Evolutionary conservation across 2,888 invertebrate species (phyloP).

Genomic region (Hololepta plana): DNA sequence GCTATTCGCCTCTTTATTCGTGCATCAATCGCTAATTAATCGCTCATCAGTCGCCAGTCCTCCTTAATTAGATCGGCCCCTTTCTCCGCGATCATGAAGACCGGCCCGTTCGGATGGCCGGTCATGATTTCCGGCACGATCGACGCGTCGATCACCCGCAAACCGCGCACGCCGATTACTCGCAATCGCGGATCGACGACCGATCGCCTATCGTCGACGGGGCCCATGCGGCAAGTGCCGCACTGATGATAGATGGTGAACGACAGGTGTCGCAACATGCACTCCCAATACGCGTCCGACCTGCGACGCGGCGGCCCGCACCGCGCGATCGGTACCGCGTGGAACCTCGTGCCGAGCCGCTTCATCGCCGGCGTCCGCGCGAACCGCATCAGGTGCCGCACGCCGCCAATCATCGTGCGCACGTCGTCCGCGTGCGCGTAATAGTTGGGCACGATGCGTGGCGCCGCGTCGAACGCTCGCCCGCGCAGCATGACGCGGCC

Average conservation of each 20-base stretch:
- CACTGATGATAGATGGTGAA: constrained; percentile 7
- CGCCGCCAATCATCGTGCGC: constrained; percentile 53
- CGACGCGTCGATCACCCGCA: constrained; percentile 5
- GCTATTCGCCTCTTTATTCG: no score
- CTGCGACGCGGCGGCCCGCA: constrained; percentile 33
- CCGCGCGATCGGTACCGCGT: constrained; percentile 38
- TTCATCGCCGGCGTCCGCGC: constrained; percentile 35
- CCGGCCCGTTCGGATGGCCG: constrained; percentile 3
- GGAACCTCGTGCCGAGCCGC: constrained; percentile 35
- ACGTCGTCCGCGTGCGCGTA: constrained; percentile 55
- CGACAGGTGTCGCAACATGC: background rate
- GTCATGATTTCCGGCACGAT: constrained; percentile 3
- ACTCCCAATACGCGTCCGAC: constrained; percentile 29
- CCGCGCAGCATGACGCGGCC: constrained; percentile 54
- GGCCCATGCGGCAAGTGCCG: constrained; percentile 9
- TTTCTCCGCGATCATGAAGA: constrained; percentile 5
- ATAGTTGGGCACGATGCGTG: constrained; percentile 68
- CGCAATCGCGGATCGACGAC: constrained; percentile 8
- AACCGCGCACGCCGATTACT: constrained; percentile 7
- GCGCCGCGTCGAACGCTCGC: no score
- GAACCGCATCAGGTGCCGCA: constrained; percentile 14
- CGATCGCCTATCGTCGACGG: constrained; percentile 3
- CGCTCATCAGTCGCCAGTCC: constrained; percentile 15
- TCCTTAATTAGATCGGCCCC: constrained; percentile 9
- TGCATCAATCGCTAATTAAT: no score